Percentiles rank a stretch among this genome's conserved stretches.
Conservation (phyloP, 1,140 invertebrate genomes). For the Drosophila lini region DNA sequence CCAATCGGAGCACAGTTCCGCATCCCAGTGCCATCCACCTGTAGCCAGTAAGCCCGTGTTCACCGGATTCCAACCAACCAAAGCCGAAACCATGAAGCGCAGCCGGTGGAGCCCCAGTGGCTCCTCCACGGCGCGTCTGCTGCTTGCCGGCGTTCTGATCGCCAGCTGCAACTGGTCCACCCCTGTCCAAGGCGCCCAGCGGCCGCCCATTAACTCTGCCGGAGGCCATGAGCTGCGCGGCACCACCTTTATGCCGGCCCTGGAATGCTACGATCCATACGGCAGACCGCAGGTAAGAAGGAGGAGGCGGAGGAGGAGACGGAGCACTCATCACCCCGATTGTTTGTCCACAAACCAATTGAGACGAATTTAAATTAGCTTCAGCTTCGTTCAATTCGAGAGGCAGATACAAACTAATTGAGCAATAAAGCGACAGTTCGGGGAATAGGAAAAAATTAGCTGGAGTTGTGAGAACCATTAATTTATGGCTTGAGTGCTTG, state of each 20-base stretch:
- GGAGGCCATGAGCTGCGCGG: slow-evolving; percentile 66
- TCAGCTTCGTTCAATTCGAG: slow-evolving; percentile 47
- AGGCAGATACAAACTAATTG: slow-evolving; percentile 65
- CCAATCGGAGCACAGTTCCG: slow-evolving; percentile 19
- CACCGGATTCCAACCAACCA: slow-evolving; percentile 12
- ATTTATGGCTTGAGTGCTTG: slow-evolving; percentile 4
- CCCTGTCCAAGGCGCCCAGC: slow-evolving; percentile 28
- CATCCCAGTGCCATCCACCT: slow-evolving; percentile 26
- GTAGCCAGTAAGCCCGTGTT: slow-evolving; percentile 22
- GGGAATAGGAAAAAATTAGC: slow-evolving; percentile 8
- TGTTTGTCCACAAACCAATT: slow-evolving; percentile 58
- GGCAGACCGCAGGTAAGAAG: slow-evolving; percentile 78
- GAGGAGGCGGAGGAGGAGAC: not conserved
- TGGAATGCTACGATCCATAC: slow-evolving; percentile 83
- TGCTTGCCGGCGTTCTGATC: slow-evolving; percentile 54
- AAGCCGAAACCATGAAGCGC: slow-evolving; percentile 60
- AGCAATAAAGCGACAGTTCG: slow-evolving; percentile 49
- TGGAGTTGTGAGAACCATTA: slow-evolving; percentile 12
- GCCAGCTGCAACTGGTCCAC: slow-evolving; percentile 50
- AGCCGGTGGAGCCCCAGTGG: slow-evolving; percentile 70
- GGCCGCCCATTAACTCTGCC: slow-evolving; percentile 63
- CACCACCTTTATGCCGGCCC: slow-evolving; percentile 78
- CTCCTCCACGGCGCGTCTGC: slow-evolving; percentile 56
- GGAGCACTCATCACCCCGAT: slow-evolving; percentile 8
- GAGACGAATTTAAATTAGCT: slow-evolving; percentile 48